Evolutionary conservation across 2,888 invertebrate genomes (phyloP).

Genomic region (Acanthosepion lycidas): DNA sequence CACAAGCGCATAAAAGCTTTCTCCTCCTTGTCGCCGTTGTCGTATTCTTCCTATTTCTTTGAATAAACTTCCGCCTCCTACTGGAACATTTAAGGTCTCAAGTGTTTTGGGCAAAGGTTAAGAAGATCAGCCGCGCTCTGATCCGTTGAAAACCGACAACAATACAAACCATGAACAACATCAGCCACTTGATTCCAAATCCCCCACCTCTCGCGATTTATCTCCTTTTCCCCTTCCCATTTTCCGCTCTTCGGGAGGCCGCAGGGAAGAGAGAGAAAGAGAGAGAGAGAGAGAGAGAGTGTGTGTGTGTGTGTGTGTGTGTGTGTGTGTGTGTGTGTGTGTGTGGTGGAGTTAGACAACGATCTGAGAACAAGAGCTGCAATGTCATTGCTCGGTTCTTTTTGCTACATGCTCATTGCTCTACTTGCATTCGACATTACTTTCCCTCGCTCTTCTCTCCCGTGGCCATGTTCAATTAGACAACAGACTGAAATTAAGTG

Average conservation of each 20-base stretch:
- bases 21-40: background rate
- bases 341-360: background rate
- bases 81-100: constrained; percentile 21
- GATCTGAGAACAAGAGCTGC: background rate
- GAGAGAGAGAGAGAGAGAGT: background rate
- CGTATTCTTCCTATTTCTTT: background rate
- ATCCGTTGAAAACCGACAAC: background rate
- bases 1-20: background rate
- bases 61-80: background rate
- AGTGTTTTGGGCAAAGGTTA: constrained; percentile 14
- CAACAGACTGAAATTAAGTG: constrained; percentile 1
- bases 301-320: background rate
- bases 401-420: background rate
- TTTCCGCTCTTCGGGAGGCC: background rate
- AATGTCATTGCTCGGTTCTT: background rate
- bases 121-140: background rate
- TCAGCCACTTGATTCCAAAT: constrained; percentile 1
- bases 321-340: background rate
- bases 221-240: background rate
- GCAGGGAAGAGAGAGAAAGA: background rate
- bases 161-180: background rate
- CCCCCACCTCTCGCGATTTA: background rate
- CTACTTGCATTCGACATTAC: background rate
- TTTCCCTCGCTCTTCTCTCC: background rate
- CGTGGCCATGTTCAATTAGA: constrained; percentile 13